Evolutionary conservation across 92 coral and sea anemone species (phyloP), one percentile per base, ranked within the genome.

Genomic region (Zoanthus gigantus): DNA sequence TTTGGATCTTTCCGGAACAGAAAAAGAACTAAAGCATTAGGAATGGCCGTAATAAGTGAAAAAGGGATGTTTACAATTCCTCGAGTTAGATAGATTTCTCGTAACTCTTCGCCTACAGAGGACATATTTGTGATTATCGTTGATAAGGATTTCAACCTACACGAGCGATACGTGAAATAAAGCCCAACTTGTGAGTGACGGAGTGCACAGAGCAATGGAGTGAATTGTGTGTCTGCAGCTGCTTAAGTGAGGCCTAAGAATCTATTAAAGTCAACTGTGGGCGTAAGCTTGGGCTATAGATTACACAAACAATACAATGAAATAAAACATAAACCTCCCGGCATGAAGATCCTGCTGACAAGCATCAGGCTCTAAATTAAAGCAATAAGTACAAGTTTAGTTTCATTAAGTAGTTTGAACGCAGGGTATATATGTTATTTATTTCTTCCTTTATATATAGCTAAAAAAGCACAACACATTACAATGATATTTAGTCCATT

Each of bases 1-100:
- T 81, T 81, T 9, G 85, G 85, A 23, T 81, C 65, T 50, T 81
- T 81, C 85, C 85, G 65, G 31, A 81, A 81, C 32, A 81, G 16
- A 6, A 63, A 81, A 14, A 81, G 85, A 12, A 81, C 60, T 17
- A 81, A 8, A 1, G 65, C 85, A 47, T 81, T 81, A 12, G 85
- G 73, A 46, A 81, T 29, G 47, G 85, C 46, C 1, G 85, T 81
- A 11, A 81, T 1, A n/a, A 81, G 6, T 18, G 85, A 66, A 46
- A 81, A 54, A 30, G 75, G 75, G n/a, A 81, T 81, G 5, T 67
- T 81, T n/a, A 16, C 42, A 46, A 81, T 47, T 81, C 85, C 85
- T 10, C 85, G 85, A 13, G 50, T 31, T 28, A 81, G 29, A 81
- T 81, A 81, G 30, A 81, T 81, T 3, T 30, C 46, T 18, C 18